Conservation (phyloP, 2,888 invertebrate genomes). For the Amorpha juglandis region DNA sequence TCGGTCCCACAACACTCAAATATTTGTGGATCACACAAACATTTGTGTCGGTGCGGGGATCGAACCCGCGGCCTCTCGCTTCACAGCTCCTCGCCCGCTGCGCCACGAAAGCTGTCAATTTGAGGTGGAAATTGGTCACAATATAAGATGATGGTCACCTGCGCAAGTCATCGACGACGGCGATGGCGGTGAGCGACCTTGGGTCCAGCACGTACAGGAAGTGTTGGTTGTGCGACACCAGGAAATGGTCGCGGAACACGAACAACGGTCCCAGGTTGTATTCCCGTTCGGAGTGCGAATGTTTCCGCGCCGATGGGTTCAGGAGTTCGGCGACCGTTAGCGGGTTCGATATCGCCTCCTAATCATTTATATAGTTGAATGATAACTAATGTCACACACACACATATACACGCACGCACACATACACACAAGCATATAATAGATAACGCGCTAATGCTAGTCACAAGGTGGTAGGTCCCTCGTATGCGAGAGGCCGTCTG, state of each 20-base stretch:
- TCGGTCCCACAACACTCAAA: no score
- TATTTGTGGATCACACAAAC: no score
- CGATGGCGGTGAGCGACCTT: constrained; percentile 86
- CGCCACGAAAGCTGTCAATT: no score
- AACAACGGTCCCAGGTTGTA: constrained; percentile 70
- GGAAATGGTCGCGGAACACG: constrained; percentile 88
- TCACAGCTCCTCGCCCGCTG: no score
- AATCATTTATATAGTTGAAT: constrained; percentile 24
- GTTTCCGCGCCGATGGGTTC: constrained; percentile 83
- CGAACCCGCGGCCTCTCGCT: no score
- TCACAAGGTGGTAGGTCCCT: no score
- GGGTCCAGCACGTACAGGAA: constrained; percentile 91
- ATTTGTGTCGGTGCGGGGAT: no score
- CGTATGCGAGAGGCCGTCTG: no score
- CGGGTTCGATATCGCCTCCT: constrained; percentile 81
- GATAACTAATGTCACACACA: no score
- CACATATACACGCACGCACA: no score
- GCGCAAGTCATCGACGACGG: constrained; percentile 86
- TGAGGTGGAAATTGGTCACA: not conserved
- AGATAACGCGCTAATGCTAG: no score
- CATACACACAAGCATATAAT: no score
- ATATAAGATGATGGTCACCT: constrained; percentile 58
- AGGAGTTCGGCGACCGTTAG: constrained; percentile 88
- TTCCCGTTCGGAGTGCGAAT: constrained; percentile 59
- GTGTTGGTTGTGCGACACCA: constrained; percentile 90